Base-by-base conservation (phyloP, 2,797 vertebrate genomes). In the Myoxocephalus aenaeus region DNA sequence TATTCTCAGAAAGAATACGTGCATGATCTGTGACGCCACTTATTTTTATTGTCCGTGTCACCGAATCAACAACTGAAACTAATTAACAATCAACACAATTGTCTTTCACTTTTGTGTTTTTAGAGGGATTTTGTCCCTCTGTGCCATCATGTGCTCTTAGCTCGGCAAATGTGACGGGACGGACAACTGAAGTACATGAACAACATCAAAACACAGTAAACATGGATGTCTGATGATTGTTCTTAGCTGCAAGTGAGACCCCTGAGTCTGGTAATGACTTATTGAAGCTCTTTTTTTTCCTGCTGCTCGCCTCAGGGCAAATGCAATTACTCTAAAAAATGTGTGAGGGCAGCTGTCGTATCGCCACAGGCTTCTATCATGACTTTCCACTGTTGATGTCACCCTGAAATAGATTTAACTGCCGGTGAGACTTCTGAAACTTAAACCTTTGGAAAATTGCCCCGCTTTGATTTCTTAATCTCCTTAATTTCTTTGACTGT, bases 261-360 rank as follows among this genome's bases (percentile, higher is more conserved):
- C 86, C 25, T 0, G 86, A 86, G 83, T 70, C 57, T 66, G 50
- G 36, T 77, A 66, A 92, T 93, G 65, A 90, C 87, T 93, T 90
- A 90, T 85, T 90, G 59, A 91, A 85, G 68, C 44, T 75, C 89
- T 83, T 86, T 83, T 6, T 83, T 86, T 84, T 1, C 3, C 57
- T 70, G 75, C 65, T 36, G 57, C 50, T 84, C 67, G 90, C 92
- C 87, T 87, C 83, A 36, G 89, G 90, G 88, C 88, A 88, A 86
- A 92, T 87, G 85, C 65, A 80, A 32, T 84, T 86, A 73, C 81
- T 83, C 81, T 81, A 62, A 82, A 83, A 86, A 75, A 91, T 86
- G 88, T 91, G 86, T 82, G 86, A 88, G 78, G 82, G 81, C 89
- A 87, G 91, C 88, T 90, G 91, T 87, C 64, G 82, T 79, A 44